phyloP scores from a whole-genome alignment of 1,140 invertebrate genomes.

The Amphibalanus amphitrite region DNA sequence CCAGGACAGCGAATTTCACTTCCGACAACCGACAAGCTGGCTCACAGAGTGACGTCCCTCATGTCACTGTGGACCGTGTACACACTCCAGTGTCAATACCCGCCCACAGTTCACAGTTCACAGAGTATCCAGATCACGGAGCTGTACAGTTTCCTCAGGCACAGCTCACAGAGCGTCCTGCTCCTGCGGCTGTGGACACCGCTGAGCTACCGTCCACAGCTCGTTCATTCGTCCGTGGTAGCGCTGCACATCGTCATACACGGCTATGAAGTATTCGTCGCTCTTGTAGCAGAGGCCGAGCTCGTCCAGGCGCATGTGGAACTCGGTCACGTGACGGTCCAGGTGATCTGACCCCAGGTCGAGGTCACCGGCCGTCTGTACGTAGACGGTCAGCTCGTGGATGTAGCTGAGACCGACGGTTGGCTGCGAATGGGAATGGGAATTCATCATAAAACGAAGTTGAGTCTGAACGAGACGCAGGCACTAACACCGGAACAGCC shows the following conservation, averaged over 20 bases:
- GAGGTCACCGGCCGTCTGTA: conserved; percentile 21
- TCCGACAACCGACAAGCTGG: no score
- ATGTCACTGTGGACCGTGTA: no score
- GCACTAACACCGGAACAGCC: no score
- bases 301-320: conserved; percentile 17
- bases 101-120: no score
- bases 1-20: no score
- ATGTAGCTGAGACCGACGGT: conserved; percentile 18
- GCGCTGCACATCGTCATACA: conserved; percentile 21
- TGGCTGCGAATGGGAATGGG: conserved; percentile 14
- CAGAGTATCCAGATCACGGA: no score
- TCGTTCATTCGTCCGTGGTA: conserved; percentile 23
- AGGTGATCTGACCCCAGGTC: conserved; percentile 19
- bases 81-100: no score
- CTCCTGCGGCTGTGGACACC: no score
- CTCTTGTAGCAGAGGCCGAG: conserved; percentile 20
- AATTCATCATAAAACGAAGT: background rate
- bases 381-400: conserved; percentile 22
- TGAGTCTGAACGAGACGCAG: no score
- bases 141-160: no score
- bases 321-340: conserved; percentile 17
- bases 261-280: conserved; percentile 21
- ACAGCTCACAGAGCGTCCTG: no score
- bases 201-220: conserved; percentile 22
- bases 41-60: no score